Base-by-base conservation (phyloP, 2,113 vertebrate species). In the Semicossyphus pulcher region DNA sequence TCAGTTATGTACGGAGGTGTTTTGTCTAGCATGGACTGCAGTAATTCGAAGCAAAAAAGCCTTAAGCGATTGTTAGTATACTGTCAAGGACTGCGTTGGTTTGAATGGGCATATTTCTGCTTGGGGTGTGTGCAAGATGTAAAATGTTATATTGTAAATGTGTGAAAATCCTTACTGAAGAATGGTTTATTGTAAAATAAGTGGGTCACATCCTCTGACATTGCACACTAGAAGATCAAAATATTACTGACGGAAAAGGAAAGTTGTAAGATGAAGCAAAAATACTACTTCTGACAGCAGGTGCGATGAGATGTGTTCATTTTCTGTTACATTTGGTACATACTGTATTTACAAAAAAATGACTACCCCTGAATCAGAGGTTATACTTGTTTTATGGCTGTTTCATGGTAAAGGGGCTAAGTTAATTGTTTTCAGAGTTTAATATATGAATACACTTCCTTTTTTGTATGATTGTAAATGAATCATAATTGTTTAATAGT, bases 351-450 rank as follows among this genome's bases (percentile, higher is more conserved):
- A 77, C 66, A 64, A 60, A 80, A 72, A 70, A 62, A 57, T 0
- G 10, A 69, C 28, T 12, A 51, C 36, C 36, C 32, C 68, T 26
- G 37, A 83, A 47, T 71, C 56, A 49, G 21, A 81, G 63, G 53
- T 75, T 83, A 21, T 78, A 42, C 47, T 70, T 66, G 62, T 74
- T 81, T 66, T 82, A 73, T 71, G 49, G 59, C 52, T 81, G 66
- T 72, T 81, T 85, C 49, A 68, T 78, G 73, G 66, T 58, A 56
- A 64, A 61, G 49, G 72, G 80, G 37, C 75, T 79, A 62, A 45
- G 52, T 88, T 80, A 39, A 84, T 78, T 85, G 71, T 88, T 85
- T 88, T 39, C 79, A 91, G 81, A 91, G 65, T 61, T 86, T 91
- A 91, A 91, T 93, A 91, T 92, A 91, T 92, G 58, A 64, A 79